Evolutionary conservation across 2,113 vertebrate species (phyloP).

Genomic region (Caranx ignobilis): DNA sequence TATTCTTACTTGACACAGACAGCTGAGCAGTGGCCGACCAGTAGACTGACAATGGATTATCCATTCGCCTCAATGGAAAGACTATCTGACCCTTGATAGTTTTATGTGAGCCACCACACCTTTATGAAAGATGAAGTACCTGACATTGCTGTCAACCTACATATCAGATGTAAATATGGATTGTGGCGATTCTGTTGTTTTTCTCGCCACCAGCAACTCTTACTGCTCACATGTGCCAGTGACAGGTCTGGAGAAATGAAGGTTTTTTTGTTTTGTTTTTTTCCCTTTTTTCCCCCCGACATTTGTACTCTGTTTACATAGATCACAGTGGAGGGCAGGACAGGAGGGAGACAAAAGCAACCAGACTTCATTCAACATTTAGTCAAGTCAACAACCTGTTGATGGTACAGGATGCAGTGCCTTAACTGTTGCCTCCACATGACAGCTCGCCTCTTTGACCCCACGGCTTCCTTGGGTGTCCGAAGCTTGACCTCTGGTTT

Average conservation of each 20-base stretch:
- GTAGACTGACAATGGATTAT: neutral
- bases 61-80: neutral
- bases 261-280: too few relatives aligned
- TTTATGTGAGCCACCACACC: constrained; percentile 1
- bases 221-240: constrained; percentile 7
- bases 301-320: constrained; percentile 44
- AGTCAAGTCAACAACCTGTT: neutral
- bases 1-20: neutral
- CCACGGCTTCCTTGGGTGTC: constrained; percentile 24
- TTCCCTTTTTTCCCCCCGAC: neutral
- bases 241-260: neutral
- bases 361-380: constrained; percentile 7
- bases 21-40: neutral
- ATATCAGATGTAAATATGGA: constrained; percentile 17
- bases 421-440: neutral
- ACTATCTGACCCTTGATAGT: neutral
- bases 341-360: neutral
- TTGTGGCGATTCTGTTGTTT: constrained; percentile 10
- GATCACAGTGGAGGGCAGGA: constrained; percentile 9
- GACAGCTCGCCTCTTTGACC: constrained; percentile 6
- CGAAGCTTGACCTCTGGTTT: constrained; percentile 41
- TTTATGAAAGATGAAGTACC: neutral
- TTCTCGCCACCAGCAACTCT: constrained; percentile 9
- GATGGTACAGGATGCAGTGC: neutral
- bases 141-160: constrained; percentile 9